These are phyloP conservation scores for Bothrops jararaca DNA, from an alignment of 2,113 vertebrate genomes.

Conservation along the genomic window DNA sequence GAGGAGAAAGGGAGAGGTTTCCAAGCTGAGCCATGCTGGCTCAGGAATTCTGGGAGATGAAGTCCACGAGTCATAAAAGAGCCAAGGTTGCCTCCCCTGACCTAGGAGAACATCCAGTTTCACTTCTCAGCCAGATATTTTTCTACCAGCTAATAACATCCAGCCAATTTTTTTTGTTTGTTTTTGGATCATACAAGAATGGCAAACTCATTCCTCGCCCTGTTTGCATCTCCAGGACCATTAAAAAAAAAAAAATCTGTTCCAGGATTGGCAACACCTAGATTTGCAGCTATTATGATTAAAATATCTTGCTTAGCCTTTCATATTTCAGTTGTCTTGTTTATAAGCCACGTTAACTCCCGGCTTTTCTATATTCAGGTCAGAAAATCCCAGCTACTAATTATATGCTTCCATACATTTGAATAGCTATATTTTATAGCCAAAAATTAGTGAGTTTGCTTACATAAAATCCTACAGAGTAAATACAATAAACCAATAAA, in stretches of 20 bases:
- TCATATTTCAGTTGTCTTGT: not conserved
- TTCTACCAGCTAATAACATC: not conserved
- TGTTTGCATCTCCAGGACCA: not conserved
- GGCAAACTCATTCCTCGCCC: not conserved
- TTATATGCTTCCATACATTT: not conserved
- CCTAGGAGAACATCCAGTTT: not conserved
- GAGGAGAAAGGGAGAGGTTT: too few species aligned
- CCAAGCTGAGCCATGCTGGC: too few species aligned
- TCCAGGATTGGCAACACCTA: not conserved
- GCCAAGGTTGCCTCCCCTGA: not conserved
- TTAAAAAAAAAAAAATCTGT: not conserved
- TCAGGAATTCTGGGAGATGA: too few species aligned
- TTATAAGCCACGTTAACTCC: not conserved
- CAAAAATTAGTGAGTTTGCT: not conserved
- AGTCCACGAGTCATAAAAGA: too few species aligned
- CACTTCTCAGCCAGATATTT: not conserved
- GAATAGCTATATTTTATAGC: not conserved
- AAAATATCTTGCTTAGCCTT: not conserved
- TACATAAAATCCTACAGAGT: not conserved
- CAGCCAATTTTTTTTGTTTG: not conserved
- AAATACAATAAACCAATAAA: not conserved
- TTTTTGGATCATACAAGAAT: not conserved
- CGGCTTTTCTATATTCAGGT: not conserved
- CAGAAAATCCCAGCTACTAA: not conserved
- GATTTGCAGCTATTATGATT: not conserved